Evolutionary conservation across 2,888 invertebrate genomes (phyloP).

Genomic region (Cataglyphis altisquamis): DNA sequence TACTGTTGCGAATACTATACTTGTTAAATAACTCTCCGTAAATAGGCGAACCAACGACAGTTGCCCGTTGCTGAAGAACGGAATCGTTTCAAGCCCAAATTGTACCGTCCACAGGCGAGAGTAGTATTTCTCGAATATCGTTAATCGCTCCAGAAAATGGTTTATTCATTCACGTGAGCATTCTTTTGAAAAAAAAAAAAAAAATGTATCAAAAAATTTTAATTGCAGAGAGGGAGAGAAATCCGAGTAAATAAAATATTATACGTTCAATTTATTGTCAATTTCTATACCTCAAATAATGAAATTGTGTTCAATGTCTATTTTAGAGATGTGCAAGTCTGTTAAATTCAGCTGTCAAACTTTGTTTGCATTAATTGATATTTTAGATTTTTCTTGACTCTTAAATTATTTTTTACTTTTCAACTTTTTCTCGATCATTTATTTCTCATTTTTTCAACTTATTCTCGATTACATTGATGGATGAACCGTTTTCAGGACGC

Average conservation of each 20-base stretch:
- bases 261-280: neutral
- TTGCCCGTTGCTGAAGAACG: conserved; percentile 51
- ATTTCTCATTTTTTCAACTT: too few relatives aligned
- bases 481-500: conserved; percentile 23
- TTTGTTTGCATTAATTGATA: neutral
- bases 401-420: neutral
- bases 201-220: neutral
- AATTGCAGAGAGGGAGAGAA: neutral
- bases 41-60: conserved; percentile 63
- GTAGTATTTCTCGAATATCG: conserved; percentile 63
- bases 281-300: neutral
- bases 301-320: neutral
- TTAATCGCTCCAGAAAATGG: conserved; percentile 47
- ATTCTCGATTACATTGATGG: neutral
- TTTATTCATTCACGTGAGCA: conserved; percentile 37
- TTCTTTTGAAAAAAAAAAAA: neutral
- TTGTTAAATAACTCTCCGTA: conserved; percentile 49
- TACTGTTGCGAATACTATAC: conserved; percentile 56
- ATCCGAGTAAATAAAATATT: neutral
- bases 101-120: conserved; percentile 70
- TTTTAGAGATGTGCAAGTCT: neutral
- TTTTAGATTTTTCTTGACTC: neutral
- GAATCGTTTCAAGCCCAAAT: conserved; percentile 68
- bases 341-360: neutral
- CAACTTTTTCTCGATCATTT: too few relatives aligned